Evolutionary conservation across 2,888 invertebrate species (phyloP), one percentile per base, ranked within the genome.

Genomic region (Marronus borbonicus): DNA sequence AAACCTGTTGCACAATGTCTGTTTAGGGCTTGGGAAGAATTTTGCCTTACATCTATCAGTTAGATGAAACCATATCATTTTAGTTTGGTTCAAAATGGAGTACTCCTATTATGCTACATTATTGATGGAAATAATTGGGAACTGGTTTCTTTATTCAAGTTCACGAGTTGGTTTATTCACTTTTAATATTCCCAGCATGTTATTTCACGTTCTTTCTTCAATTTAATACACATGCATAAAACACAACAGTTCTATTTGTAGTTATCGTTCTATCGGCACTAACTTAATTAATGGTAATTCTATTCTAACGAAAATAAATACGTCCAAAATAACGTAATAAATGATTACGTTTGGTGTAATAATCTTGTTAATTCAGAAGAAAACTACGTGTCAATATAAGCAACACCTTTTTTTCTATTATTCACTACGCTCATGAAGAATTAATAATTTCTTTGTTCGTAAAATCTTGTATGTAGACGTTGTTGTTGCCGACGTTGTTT

Each of bases 381-480:
- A 60, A 72, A 60, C 44, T 60, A 39, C 39, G 39, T 60, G 60
- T 72, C 70, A 70, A 36, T 55, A 52, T 50, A 70, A 52, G 58
- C 52, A 60, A 24, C n/a, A 20, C 52, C 39, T 39, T 39, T 72
- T 58, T 70, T 55, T 55, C 7, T 68, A 10, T 52, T 36, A 17
- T 17, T n/a, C 55, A n/a, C 55, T 5, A 55, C 36, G 17, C 17
- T 60, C 36, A 68, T 49, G 24, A 60, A 60, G 60, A 44, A 60
- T 72, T 72, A 72, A 72, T 65, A 66, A 66, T 58, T 68, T 58
- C 66, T 76, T 76, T 66, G 66, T 68, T 65, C 68, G 55, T 28
- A 76, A 55, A 76, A 52, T 76, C 68, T 76, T 66, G 44, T 44
- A 36, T 66, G 12, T 31, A 14, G 74, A 36, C 66, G 39, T 28